A percentile compares a stretch with the other conserved stretches of the same genome.
phyloP scores from a whole-genome alignment of 2,113 vertebrate genomes.

The Hyla sarda region DNA sequence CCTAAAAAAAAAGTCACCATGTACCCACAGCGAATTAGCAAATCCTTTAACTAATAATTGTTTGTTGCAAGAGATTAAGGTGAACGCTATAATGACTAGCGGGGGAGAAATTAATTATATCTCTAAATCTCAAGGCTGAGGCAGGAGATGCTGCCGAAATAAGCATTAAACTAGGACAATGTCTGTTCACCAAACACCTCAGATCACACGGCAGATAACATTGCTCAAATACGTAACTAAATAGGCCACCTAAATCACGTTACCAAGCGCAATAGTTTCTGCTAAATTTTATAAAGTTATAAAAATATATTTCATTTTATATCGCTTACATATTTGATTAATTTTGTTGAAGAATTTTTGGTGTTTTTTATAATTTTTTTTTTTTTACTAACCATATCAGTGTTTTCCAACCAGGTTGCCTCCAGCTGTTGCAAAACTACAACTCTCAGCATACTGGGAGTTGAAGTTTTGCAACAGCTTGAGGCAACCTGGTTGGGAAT shows the following conservation, averaged over 20 bases:
- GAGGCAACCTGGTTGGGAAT: too few species aligned
- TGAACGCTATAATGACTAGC: slow-evolving; percentile 28
- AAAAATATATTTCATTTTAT: too few species aligned
- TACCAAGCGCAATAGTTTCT: neutral
- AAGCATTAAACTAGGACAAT: slow-evolving; percentile 29
- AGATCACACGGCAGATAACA: slow-evolving; percentile 1
- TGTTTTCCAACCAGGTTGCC: too few species aligned
- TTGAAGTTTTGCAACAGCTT: too few species aligned
- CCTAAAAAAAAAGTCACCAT: neutral
- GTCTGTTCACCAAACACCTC: neutral
- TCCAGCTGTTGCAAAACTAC: too few species aligned
- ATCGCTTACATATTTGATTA: too few species aligned
- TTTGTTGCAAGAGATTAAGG: slow-evolving; percentile 49
- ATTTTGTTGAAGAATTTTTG: too few species aligned
- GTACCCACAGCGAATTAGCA: neutral
- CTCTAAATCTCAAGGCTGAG: slow-evolving; percentile 1
- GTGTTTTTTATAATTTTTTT: too few species aligned
- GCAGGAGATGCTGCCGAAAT: neutral
- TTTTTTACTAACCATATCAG: too few species aligned
- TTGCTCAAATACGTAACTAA: neutral
- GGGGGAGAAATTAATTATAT: slow-evolving; percentile 28
- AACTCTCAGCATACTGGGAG: too few species aligned
- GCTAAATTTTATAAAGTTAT: neutral
- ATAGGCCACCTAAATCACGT: neutral
- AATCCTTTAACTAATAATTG: slow-evolving; percentile 30